Base-by-base conservation (phyloP, 2,113 vertebrate genomes). In the Bufo bufo region DNA sequence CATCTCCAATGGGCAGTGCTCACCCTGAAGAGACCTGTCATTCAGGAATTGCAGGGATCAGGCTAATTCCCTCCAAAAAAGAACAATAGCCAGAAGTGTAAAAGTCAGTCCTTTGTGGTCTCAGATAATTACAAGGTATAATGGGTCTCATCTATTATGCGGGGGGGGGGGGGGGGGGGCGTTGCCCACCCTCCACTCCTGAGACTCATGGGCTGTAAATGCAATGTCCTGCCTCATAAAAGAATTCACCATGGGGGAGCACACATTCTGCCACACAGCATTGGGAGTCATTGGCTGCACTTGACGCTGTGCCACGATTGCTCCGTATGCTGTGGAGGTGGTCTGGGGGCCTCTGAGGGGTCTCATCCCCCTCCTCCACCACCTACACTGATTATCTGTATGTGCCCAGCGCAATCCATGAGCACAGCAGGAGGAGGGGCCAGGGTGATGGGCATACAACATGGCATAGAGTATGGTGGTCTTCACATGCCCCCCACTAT, bases 101-200 rank as follows among this genome's bases (percentile, higher is more conserved):
- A 80, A 86, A 80, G 75, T 56, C 77, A 52, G 6, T 92, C 94
- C 71, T 80, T 95, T 96, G 93, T 96, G 92, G 88, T 89, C 94
- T 92, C 95, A 96, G 95, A 95, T 95, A 96, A 97, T 96, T 96
- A 96, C 95, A 95, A 91, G 95, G 89, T 94, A 96, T 96, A 96
- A 95, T 95, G 91, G 95, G 89, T 94, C 95, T 96, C 95, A 97
- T 97, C 96, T 94, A 95, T 93, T 95, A 96, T 97, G 96, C 96
- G 96, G 96, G 95, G 96, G 96, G 96, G 92, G 92, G 95, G 92
- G 97, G 93, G 93, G 95, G 96, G 96, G 96, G 97, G 96, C 96
- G 96, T 95, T 96, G 93, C 92, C 93, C 93, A 95, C 88, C 63
- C 33, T 63, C 91, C 92, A 85, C 92, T 95, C 94, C 96, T 96